Conservation (phyloP, 2,888 invertebrate species). For the Hemicrepidius hirtus region DNA sequence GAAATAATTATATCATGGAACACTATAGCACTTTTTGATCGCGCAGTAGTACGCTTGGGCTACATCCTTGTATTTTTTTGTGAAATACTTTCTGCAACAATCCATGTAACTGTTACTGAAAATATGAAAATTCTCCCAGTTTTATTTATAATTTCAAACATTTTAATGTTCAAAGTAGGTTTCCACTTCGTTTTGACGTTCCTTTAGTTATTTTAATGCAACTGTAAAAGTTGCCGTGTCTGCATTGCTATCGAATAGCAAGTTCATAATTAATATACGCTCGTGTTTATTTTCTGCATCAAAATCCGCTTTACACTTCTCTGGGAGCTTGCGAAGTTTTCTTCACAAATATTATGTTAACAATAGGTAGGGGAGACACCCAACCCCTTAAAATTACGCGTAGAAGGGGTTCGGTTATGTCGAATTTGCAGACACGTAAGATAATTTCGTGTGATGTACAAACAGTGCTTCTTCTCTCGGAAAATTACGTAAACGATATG, state of each 20-base stretch:
- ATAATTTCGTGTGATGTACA: slow-evolving; percentile 26
- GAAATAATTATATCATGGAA: no score
- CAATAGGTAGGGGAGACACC: slow-evolving; percentile 8
- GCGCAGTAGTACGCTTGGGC: no score
- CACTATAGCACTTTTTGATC: no score
- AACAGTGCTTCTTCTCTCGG: slow-evolving; percentile 31
- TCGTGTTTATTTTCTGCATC: neutral
- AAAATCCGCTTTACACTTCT: neutral
- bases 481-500: slow-evolving; percentile 40
- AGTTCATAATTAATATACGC: slow-evolving; percentile 3
- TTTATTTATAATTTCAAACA: no score
- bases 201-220: no score
- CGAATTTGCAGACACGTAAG: slow-evolving; percentile 9
- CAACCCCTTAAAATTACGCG: neutral
- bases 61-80: no score
- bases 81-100: no score
- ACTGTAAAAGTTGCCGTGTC: no score
- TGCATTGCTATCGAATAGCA: neutral
- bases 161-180: no score
- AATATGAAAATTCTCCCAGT: no score
- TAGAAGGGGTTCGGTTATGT: neutral
- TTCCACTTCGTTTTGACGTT: no score
- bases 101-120: no score
- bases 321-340: neutral
- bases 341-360: slow-evolving; percentile 16